Base-by-base conservation (phyloP, 2,888 invertebrate species). In the Brachynemurus nebulosus region DNA sequence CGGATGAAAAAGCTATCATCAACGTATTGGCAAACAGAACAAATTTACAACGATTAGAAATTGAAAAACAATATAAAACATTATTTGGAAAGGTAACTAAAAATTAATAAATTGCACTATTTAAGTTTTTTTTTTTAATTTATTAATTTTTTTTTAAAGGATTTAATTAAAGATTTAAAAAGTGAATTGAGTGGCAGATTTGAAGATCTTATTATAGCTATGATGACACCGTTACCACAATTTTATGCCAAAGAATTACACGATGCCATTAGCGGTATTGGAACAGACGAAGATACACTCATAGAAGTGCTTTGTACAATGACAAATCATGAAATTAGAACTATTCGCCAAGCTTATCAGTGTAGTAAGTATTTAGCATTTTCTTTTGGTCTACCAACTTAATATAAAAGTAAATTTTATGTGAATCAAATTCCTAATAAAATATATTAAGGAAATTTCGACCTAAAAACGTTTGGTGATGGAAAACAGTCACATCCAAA, bases 181-280 rank as follows among this genome's bases (percentile, higher is more conserved):
- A 85, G 88, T 53, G 93, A 95, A 65, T 74, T 90, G 16, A 82
- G 79, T 53, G 93, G 92, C 3, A 81, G 85, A 56, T 91, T 93
- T 59, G 86, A 92, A 58, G 81, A 86, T 48, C 71, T 86, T 0
- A 60, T 91, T 0, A 67, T 92, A 6, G 88, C 86, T 0, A 64
- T 93, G 48, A 83, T 92, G 79, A 86, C 84, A 18, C 88, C 88
- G 0, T 67, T 85, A 37, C 81, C 83, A 0, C 83, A 89, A 58
- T 90, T 74, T 64, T 86, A 92, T 60, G 86, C 88, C 4, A 79
- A 77, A 56, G 82, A 89, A 61, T 63, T 93, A 20, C 80, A 86
- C 55, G 76, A 86, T 52, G 92, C 93, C 21, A 82, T 89, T 62
- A 69, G 74, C 30, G 91, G 92, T 0, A 65, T 86, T 44, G 89